phyloP scores from a whole-genome alignment of 2,888 invertebrate species.

The Hedychridium roseum region DNA sequence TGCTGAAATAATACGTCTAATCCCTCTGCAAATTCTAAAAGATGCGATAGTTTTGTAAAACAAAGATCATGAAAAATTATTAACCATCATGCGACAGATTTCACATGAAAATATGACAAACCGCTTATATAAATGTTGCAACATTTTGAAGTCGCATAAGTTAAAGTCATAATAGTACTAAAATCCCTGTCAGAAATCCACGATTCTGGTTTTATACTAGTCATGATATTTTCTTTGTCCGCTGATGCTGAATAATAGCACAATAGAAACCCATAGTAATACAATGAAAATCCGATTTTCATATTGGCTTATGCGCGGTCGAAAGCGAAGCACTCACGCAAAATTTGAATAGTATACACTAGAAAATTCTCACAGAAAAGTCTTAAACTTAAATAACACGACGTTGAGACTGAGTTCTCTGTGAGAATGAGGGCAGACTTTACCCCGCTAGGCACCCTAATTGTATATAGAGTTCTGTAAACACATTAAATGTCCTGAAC shows the following conservation, averaged over 20 bases:
- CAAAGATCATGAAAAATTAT: background rate
- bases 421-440: no score
- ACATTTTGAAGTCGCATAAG: slow-evolving; percentile 38
- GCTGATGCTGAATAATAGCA: slow-evolving; percentile 1
- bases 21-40: slow-evolving; percentile 30
- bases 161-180: slow-evolving; percentile 29
- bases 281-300: no score
- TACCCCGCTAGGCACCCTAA: no score
- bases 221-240: slow-evolving; percentile 16
- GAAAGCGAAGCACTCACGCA: no score
- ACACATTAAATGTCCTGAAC: no score
- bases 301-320: no score
- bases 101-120: slow-evolving; percentile 16
- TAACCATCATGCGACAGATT: background rate
- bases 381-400: no score
- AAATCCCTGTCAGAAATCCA: slow-evolving; percentile 42
- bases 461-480: no score
- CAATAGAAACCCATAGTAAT: no score
- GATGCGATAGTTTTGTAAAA: background rate
- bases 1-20: slow-evolving; percentile 35
- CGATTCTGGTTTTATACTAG: slow-evolving; percentile 6
- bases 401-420: no score
- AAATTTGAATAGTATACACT: no score
- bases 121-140: slow-evolving; percentile 44
- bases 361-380: no score